Evolutionary conservation across 2,113 vertebrate species (phyloP).

Genomic region (cat (Felis catus)): F.catus_Fca126_mat1.0 CM031419.1:143852001-143852500

Average conservation of each 20-base stretch:
- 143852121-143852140: background rate
- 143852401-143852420: background rate
- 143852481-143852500: background rate
- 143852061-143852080: background rate
- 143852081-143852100: background rate
- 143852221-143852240: background rate
- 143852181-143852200: background rate
- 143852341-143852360: background rate
- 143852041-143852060: background rate
- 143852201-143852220: background rate
- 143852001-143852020: background rate
- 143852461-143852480: background rate
- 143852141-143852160: background rate
- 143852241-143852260: background rate
- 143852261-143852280: background rate
- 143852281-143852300: background rate
- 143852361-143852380: background rate
- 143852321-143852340: background rate
- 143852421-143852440: background rate
- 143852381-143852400: background rate
- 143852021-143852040: background rate
- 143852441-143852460: background rate
- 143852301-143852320: background rate
- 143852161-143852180: rapidly evolving
- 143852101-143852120: background rate